Evolutionary conservation across 1,140 invertebrate species (phyloP), one percentile per base, ranked within the genome.

Genomic region (Temnothorax curvispinosus): DNA sequence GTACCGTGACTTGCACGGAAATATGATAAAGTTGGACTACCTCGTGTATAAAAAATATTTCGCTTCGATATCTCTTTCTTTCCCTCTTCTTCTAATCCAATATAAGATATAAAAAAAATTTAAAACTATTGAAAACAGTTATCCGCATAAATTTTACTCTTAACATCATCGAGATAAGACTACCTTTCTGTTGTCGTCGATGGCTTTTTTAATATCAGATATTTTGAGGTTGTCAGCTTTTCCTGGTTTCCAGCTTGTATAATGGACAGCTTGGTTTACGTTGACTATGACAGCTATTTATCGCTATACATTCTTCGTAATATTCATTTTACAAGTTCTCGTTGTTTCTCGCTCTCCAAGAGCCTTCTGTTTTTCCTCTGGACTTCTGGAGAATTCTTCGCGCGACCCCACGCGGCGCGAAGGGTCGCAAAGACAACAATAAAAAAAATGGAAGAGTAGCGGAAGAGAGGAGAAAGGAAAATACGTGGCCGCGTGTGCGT

Each of bases 351-450:
- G 27, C 2, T 75, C 44, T 21, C 21, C 18, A 27, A 27, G 27
- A 85, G 52, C 21, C 32, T 38, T 21, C 38, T 60, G 3, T 9
- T 44, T 60, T 44, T 41, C 7, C n/a, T 13, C 27, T 74, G 54
- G 52, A 52, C 11, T 15, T 13, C 27, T 74, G 54, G 52, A 52
- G 69, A 35, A 50, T 54, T 87, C 47, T 56, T 47, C 52, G 54
- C 7, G 13, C 41, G 62, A 85, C 62, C 71, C 78, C 60, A 72
- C 64, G 74, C 58, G 44, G 38, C 56, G 50, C 41, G 32, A 35
- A 47, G 69, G 88, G 58, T 76, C 35, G 82, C 88, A 65, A 27
- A 64, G 62, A 44, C 85, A 89, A 89, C 84, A 89, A 89, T 77
- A 87, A 75, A 69, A 56, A 69, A 86, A 81, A 54, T 47, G 50